phyloP scores from a whole-genome alignment of 2,888 invertebrate genomes.

The Megamerina dolium region DNA sequence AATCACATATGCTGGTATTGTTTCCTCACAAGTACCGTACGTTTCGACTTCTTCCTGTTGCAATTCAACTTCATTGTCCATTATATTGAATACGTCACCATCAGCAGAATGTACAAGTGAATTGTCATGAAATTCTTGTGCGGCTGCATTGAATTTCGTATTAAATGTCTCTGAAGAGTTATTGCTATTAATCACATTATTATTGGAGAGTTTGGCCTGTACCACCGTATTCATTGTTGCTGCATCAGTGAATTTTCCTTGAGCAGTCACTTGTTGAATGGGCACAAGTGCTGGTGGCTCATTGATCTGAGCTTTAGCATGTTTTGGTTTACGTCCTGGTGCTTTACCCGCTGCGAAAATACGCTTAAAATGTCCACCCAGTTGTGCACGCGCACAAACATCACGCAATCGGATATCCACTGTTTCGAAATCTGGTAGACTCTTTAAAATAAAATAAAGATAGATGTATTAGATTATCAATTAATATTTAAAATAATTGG shows the following conservation, averaged over 20 bases:
- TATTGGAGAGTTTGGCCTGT: slow-evolving; percentile 3
- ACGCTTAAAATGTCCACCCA: slow-evolving; percentile 40
- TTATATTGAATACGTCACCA: slow-evolving; percentile 19
- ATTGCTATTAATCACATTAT: not conserved
- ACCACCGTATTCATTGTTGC: slow-evolving; percentile 5
- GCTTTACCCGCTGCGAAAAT: slow-evolving; percentile 26
- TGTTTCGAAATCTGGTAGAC: slow-evolving; percentile 70
- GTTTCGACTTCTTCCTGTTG: slow-evolving; percentile 25
- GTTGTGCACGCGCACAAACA: slow-evolving; percentile 45
- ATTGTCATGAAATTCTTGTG: not conserved
- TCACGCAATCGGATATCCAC: slow-evolving; percentile 71
- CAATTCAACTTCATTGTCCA: slow-evolving; percentile 23
- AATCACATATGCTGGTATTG: slow-evolving; percentile 20
- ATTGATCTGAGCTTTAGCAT: slow-evolving; percentile 15
- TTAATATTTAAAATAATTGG: not conserved
- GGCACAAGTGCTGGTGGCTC: slow-evolving; percentile 37
- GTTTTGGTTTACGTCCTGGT: slow-evolving; percentile 41
- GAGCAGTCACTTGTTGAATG: slow-evolving; percentile 14
- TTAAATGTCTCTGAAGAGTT: slow-evolving; percentile 4
- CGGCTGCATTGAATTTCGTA: not conserved
- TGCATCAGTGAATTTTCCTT: slow-evolving; percentile 13
- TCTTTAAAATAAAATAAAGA: slow-evolving; percentile 50
- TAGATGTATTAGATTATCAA: not conserved
- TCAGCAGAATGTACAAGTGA: not conserved
- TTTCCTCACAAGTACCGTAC: slow-evolving; percentile 18